These are phyloP conservation scores for Amazona finschi DNA, from an alignment of 2,797 vertebrate genomes.

Conservation along the genomic window DNA sequence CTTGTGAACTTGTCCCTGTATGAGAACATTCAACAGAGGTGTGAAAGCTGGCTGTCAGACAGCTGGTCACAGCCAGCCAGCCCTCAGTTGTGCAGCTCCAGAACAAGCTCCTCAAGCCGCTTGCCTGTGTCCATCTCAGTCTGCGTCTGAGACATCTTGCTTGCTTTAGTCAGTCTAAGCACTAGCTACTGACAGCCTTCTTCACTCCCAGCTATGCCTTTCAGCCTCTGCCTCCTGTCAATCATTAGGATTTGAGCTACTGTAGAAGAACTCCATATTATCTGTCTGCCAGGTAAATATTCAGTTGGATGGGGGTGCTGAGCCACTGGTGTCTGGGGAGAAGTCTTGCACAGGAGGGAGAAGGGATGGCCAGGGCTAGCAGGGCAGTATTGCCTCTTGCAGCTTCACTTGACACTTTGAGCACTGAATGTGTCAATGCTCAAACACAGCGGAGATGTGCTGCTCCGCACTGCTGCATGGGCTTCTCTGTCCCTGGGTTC, in stretches of 20 bases:
- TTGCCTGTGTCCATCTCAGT: neutral
- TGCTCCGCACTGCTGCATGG: neutral
- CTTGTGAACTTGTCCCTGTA: neutral
- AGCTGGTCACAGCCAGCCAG: neutral
- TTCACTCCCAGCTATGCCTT: neutral
- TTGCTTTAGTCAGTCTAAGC: neutral
- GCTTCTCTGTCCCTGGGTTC: neutral
- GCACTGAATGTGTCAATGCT: neutral
- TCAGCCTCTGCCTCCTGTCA: neutral
- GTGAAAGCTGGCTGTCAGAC: neutral
- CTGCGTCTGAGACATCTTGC: neutral
- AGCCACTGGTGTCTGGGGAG: neutral
- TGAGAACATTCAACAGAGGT: neutral
- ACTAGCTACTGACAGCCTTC: neutral
- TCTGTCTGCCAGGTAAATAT: neutral
- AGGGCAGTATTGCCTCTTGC: neutral
- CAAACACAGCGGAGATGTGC: neutral
- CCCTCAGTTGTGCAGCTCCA: neutral
- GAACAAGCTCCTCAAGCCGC: neutral
- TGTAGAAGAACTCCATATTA: neutral
- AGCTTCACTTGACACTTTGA: neutral
- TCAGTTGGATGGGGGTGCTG: accelerated
- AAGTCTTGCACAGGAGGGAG: neutral
- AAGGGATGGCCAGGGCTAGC: neutral
- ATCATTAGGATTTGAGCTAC: neutral